Evolutionary conservation across 2,113 vertebrate species (phyloP).

Genomic region (Pterophyllum scalare): DNA sequence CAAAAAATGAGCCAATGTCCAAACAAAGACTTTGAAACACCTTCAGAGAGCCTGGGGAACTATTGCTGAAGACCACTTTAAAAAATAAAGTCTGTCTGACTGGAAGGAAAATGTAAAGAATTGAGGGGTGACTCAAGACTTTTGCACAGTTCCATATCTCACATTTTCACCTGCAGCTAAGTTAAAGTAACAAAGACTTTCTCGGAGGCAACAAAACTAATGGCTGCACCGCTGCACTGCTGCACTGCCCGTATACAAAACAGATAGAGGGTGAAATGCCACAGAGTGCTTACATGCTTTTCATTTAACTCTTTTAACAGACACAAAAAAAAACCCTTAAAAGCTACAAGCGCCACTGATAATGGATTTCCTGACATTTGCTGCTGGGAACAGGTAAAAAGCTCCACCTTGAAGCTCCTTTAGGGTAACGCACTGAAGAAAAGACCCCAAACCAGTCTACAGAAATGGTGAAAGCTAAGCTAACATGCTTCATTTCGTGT

Average conservation of each 20-base stretch:
- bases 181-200: not conserved
- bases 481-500: not conserved
- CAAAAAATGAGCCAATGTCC: too few relatives aligned
- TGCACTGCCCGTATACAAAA: too few relatives aligned
- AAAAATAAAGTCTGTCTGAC: too few relatives aligned
- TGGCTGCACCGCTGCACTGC: too few relatives aligned
- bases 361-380: not conserved
- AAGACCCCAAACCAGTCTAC: not conserved
- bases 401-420: not conserved
- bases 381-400: not conserved
- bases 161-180: not conserved
- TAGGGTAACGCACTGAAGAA: fast-evolving
- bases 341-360: not conserved
- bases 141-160: not conserved
- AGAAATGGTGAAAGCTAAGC: not conserved
- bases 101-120: not conserved
- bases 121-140: not conserved
- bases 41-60: not conserved
- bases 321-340: not conserved
- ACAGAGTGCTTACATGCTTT: not conserved
- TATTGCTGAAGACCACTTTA: fast-evolving
- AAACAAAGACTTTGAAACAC: not conserved
- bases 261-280: not conserved
- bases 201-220: not conserved
- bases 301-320: not conserved